These are phyloP conservation scores for Drosophila mayri DNA, from an alignment of 1,140 invertebrate genomes.

Conservation along the genomic window DNA sequence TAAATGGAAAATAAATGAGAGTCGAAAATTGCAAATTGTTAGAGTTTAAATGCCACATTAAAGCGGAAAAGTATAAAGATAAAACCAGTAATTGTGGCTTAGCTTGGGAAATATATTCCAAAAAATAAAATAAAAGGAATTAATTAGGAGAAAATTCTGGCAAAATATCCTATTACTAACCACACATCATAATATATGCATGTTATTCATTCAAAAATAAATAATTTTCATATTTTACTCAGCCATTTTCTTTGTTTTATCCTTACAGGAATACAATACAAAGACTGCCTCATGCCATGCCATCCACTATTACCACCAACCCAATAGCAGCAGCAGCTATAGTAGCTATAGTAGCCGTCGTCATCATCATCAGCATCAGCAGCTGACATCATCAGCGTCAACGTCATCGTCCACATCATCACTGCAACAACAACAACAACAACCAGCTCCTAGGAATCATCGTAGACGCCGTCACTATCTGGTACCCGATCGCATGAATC, in stretches of 20 bases:
- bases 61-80: background rate
- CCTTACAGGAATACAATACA: constrained; percentile 79
- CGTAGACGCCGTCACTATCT: constrained; percentile 10
- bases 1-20: background rate
- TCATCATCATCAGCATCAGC: constrained; percentile 43
- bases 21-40: background rate
- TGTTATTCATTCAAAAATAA: background rate
- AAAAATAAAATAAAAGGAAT: background rate
- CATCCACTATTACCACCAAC: constrained; percentile 79
- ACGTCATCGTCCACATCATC: constrained; percentile 46
- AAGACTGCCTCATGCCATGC: constrained; percentile 84
- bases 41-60: background rate
- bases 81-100: background rate
- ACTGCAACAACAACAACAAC: constrained; percentile 23
- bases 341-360: constrained; percentile 31
- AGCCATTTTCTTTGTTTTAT: no score
- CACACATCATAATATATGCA: background rate
- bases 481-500: constrained; percentile 24
- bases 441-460: background rate
- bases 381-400: constrained; percentile 33
- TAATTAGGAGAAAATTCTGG: background rate
- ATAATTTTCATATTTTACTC: background rate
- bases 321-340: constrained; percentile 42
- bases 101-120: background rate
- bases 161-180: background rate